Evolutionary conservation across 2,888 invertebrate genomes (phyloP).

Genomic region (Dorcus parallelipipedus): DNA sequence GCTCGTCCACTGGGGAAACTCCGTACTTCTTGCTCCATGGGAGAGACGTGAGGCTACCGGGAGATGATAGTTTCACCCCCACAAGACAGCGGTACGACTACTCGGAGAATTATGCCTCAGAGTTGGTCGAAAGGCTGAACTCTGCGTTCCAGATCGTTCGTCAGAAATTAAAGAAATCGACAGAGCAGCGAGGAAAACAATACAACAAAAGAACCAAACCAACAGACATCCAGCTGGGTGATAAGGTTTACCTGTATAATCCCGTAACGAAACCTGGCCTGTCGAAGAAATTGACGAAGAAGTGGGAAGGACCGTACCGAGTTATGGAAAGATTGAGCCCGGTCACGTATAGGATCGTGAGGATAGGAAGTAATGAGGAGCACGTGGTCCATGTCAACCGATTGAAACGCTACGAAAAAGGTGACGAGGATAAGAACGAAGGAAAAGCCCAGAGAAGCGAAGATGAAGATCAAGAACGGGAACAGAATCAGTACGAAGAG

Average conservation of each 20-base stretch:
- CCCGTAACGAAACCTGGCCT: neutral
- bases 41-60: slow-evolving; percentile 25
- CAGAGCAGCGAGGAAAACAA: neutral
- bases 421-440: neutral
- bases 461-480: too few species aligned
- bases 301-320: neutral
- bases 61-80: slow-evolving; percentile 18
- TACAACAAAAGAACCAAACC: neutral
- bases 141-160: neutral
- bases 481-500: too few species aligned
- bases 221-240: neutral
- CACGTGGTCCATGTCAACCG: neutral
- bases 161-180: neutral
- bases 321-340: neutral
- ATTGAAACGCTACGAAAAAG: neutral
- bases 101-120: slow-evolving; percentile 22
- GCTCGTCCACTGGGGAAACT: slow-evolving; percentile 23
- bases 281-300: neutral
- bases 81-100: slow-evolving; percentile 17
- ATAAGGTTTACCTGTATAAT: neutral
- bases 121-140: slow-evolving; percentile 5
- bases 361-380: neutral
- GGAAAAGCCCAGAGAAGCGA: neutral
- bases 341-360: neutral
- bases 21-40: slow-evolving; percentile 28